Evolutionary conservation across 1,140 invertebrate genomes (phyloP).

Genomic region (Bombus sylvicola): DNA sequence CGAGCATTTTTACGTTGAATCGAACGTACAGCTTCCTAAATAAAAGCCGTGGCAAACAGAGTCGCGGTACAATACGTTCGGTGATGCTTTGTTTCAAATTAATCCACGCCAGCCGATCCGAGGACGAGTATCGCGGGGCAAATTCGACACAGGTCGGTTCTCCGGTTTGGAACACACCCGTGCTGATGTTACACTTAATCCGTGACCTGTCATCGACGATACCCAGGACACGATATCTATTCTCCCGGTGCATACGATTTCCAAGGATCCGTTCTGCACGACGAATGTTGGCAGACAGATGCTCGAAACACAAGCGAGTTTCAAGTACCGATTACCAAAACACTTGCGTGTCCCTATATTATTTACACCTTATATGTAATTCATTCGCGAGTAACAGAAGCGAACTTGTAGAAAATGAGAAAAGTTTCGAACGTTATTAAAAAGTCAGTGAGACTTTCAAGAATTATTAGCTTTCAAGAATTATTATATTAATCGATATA

Average conservation of each 20-base stretch:
- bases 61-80: not conserved
- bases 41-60: not conserved
- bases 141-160: conserved; percentile 18
- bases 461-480: too few species aligned
- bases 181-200: conserved; percentile 53
- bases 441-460: too few species aligned
- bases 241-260: conserved; percentile 34
- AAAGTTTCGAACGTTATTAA: too few species aligned
- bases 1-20: not conserved
- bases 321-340: not conserved
- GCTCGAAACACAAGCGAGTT: not conserved
- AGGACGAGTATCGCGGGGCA: not conserved
- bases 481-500: too few species aligned
- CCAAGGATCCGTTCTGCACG: conserved; percentile 51
- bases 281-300: conserved; percentile 52
- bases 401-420: not conserved
- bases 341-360: not conserved
- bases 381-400: not conserved
- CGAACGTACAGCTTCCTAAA: not conserved
- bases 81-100: conserved; percentile 1
- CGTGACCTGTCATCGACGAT: conserved; percentile 55
- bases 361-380: not conserved
- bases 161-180: not conserved
- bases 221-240: conserved; percentile 36
- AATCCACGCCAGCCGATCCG: conserved; percentile 13